phyloP scores from a whole-genome alignment of 2,888 invertebrate species.

The Caenorhabditis sp. region DNA sequence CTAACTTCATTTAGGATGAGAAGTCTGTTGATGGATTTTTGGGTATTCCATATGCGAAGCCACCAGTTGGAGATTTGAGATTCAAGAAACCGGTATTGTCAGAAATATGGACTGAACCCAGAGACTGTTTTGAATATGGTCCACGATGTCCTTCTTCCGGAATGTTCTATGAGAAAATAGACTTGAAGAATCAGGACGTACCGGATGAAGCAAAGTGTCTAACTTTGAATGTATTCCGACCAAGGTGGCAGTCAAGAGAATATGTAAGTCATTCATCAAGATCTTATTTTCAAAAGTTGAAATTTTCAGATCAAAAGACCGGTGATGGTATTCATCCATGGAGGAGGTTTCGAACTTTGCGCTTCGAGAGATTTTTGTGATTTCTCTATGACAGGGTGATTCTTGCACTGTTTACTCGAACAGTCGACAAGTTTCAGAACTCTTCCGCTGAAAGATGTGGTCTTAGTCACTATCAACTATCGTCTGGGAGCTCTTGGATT shows the following conservation, averaged over 20 bases:
- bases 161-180: constrained; percentile 21
- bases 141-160: constrained; percentile 56
- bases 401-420: too few species aligned
- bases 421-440: constrained; percentile 60
- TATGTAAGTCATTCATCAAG: constrained; percentile 22
- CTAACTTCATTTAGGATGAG: constrained; percentile 1
- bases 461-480: constrained; percentile 79
- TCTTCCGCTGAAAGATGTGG: constrained; percentile 77
- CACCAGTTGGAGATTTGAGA: constrained; percentile 35
- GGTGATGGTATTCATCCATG: constrained; percentile 65
- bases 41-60: constrained; percentile 55
- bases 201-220: constrained; percentile 26
- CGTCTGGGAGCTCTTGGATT: constrained; percentile 79
- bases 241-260: constrained; percentile 19
- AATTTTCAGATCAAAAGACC: constrained; percentile 33
- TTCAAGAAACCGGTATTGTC: constrained; percentile 70
- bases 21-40: constrained; percentile 53
- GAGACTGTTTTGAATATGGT: constrained; percentile 74
- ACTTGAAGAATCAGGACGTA: constrained; percentile 14
- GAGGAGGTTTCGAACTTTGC: constrained; percentile 54
- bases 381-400: constrained; percentile 49
- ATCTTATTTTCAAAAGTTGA: background rate
- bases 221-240: constrained; percentile 32
- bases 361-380: constrained; percentile 39
- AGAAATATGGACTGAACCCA: constrained; percentile 63